phyloP scores from a whole-genome alignment of 2,797 vertebrate species.

The Aselliscus stoliczkanus region DNA sequence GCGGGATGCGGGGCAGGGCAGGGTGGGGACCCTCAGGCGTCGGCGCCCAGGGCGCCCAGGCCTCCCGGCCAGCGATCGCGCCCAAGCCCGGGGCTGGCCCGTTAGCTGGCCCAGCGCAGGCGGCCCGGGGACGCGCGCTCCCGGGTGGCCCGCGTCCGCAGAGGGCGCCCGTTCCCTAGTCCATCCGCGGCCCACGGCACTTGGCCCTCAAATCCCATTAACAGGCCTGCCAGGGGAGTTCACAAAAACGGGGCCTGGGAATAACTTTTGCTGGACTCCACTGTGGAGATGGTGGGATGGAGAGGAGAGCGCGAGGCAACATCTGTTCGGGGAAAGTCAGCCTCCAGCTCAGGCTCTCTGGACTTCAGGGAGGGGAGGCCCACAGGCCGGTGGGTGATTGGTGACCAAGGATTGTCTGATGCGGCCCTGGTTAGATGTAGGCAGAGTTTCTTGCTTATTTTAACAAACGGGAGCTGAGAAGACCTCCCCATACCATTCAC shows the following conservation, averaged over 20 bases:
- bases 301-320: too few species aligned
- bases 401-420: not conserved
- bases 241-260: not conserved
- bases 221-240: not conserved
- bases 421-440: not conserved
- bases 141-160: not conserved
- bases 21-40: not conserved
- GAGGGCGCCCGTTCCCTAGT: not conserved
- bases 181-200: not conserved
- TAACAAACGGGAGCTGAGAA: not conserved
- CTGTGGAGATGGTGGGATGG: not conserved
- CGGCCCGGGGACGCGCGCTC: too few species aligned
- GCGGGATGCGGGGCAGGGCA: not conserved
- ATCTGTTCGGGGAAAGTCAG: not conserved
- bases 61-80: not conserved
- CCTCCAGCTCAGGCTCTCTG: too few species aligned
- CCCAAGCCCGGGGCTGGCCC: not conserved
- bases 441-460: not conserved
- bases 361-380: not conserved
- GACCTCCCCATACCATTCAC: not conserved
- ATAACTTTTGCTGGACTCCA: not conserved
- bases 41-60: not conserved
- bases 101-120: not conserved
- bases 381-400: not conserved
- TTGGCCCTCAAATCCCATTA: not conserved